phyloP scores from a whole-genome alignment of 2,797 vertebrate genomes.

The Lophius americanus region DNA sequence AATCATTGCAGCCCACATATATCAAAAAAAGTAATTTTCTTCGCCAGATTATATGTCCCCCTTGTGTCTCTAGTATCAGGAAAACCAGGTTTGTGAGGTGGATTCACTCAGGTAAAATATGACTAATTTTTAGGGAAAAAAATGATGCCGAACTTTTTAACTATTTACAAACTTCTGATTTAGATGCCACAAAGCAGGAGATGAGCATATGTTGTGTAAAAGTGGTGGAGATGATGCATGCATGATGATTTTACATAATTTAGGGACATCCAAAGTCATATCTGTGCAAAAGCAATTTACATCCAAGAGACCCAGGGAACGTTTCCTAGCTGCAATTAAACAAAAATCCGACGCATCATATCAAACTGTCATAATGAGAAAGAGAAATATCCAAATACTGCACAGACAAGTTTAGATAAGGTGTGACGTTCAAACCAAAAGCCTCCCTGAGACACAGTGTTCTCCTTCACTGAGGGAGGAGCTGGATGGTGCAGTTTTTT shows the following conservation, averaged over 20 bases:
- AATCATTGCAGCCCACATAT: too few relatives aligned
- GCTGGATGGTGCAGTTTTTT: conserved; percentile 39
- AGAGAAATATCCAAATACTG: neutral
- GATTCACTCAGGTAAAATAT: too few relatives aligned
- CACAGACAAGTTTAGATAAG: neutral
- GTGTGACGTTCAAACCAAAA: neutral
- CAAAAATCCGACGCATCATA: neutral
- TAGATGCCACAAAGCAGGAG: conserved; percentile 72
- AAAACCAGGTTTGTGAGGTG: too few relatives aligned
- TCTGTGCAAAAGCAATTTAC: neutral
- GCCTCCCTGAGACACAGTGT: conserved; percentile 1
- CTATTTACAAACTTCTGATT: too few relatives aligned
- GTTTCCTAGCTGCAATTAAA: neutral
- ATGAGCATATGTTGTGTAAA: conserved; percentile 81
- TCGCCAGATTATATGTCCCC: too few relatives aligned
- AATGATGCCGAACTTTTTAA: too few relatives aligned
- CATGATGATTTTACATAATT: too few relatives aligned
- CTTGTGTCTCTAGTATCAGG: too few relatives aligned
- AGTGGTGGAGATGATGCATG: neutral
- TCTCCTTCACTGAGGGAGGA: neutral
- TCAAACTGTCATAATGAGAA: neutral
- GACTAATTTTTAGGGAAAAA: too few relatives aligned
- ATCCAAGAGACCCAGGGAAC: neutral
- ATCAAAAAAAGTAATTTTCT: too few relatives aligned
- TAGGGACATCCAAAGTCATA: too few relatives aligned